These are phyloP conservation scores for Galleria mellonella DNA, from an alignment of 1,140 invertebrate species.

Conservation along the genomic window DNA sequence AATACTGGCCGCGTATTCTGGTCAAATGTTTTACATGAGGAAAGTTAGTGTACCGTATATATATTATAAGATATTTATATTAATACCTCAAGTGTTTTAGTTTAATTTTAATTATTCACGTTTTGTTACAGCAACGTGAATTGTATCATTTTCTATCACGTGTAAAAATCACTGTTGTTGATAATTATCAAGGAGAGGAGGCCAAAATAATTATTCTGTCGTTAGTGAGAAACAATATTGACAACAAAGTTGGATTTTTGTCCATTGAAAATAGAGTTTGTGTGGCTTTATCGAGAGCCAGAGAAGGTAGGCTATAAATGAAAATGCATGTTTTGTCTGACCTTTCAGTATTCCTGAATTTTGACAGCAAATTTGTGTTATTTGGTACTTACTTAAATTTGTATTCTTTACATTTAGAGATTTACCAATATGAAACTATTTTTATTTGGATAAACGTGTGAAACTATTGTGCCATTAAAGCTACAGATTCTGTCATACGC, in stretches of 20 bases:
- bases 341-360: no score
- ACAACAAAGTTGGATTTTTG: conserved; percentile 86
- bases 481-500: no score
- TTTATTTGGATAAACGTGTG: no score
- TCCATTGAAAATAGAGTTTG: conserved; percentile 85
- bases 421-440: no score
- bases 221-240: conserved; percentile 83
- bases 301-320: conserved; percentile 76
- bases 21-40: conserved; percentile 76
- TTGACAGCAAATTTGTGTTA: no score
- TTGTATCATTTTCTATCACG: conserved; percentile 40
- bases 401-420: no score
- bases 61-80: no score
- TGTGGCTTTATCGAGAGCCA: conserved; percentile 89
- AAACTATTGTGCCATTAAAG: no score
- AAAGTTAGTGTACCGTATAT: conserved; percentile 22
- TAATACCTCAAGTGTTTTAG: no score
- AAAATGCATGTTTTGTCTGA: background rate
- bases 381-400: no score
- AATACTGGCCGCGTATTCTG: conserved; percentile 80
- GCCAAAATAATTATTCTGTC: conserved; percentile 89
- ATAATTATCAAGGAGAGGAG: conserved; percentile 92
- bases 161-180: conserved; percentile 81
- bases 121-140: conserved; percentile 46
- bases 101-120: no score